phyloP scores from a whole-genome alignment of 64 coral and sea anemone species.

The Hydrozoanthus tunicans region DNA sequence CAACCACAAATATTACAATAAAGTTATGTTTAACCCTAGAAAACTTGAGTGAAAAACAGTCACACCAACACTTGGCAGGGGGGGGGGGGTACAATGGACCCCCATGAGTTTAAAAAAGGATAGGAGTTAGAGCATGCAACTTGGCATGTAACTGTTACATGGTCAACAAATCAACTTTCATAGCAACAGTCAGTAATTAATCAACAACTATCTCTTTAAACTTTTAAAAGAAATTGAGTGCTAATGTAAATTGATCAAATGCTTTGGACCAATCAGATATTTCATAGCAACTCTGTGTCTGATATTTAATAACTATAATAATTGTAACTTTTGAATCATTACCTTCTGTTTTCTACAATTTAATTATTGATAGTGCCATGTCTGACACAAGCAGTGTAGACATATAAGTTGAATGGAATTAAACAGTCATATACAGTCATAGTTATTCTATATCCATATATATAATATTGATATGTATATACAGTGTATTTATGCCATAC shows the following conservation, averaged over 20 bases:
- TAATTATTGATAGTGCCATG: slow-evolving; percentile 32
- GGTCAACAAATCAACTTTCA: slow-evolving; percentile 18
- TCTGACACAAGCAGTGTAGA: slow-evolving; percentile 26
- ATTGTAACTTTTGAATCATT: slow-evolving; percentile 39
- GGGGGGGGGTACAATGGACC: slow-evolving; percentile 5
- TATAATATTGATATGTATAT: neutral
- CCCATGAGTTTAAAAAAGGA: slow-evolving; percentile 24
- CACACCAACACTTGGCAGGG: slow-evolving; percentile 3
- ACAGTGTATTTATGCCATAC: slow-evolving; percentile 24
- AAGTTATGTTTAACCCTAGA: slow-evolving; percentile 15
- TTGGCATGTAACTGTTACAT: slow-evolving; percentile 24
- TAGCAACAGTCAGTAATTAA: slow-evolving; percentile 25
- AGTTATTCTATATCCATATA: slow-evolving; percentile 5
- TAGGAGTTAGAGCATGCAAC: slow-evolving; percentile 20
- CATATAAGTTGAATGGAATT: slow-evolving; percentile 35
- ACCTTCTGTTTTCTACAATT: slow-evolving; percentile 55
- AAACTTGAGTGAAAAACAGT: slow-evolving; percentile 7
- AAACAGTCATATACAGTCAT: slow-evolving; percentile 21
- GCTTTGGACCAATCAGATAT: slow-evolving; percentile 63
- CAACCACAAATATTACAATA: slow-evolving; percentile 7
- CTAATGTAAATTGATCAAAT: slow-evolving; percentile 64
- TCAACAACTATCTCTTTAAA: slow-evolving; percentile 26
- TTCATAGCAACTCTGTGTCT: slow-evolving; percentile 62
- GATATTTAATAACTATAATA: slow-evolving; percentile 57
- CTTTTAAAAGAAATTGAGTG: slow-evolving; percentile 41